phyloP scores from a whole-genome alignment of 2,888 invertebrate genomes.

The Drosophila paracracens region DNA sequence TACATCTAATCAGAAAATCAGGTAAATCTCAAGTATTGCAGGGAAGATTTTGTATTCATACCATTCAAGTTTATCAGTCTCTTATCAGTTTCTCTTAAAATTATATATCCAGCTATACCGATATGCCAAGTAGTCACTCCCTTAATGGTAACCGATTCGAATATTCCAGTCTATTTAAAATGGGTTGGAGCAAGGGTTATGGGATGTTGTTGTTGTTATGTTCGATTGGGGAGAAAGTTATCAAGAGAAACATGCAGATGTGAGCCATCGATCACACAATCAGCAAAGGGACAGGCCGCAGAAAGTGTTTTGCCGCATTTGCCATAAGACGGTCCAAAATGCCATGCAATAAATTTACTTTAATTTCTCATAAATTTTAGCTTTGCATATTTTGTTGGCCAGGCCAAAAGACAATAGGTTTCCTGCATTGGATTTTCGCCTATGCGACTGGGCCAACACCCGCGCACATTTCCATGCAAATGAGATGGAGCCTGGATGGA shows the following conservation, averaged over 20 bases:
- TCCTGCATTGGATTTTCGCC: conserved; percentile 42
- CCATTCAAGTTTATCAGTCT: neutral
- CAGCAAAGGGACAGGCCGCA: conserved; percentile 46
- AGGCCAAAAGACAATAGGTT: conserved; percentile 70
- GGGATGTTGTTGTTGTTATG: conserved; percentile 19
- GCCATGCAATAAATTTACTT: conserved; percentile 82
- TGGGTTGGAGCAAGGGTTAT: conserved; percentile 24
- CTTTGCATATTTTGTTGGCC: conserved; percentile 79
- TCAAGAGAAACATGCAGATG: conserved; percentile 45
- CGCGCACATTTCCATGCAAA: conserved; percentile 80
- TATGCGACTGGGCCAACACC: conserved; percentile 71
- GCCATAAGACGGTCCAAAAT: conserved; percentile 55
- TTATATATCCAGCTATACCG: neutral
- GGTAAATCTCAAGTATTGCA: neutral
- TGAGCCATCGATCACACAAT: conserved; percentile 72
- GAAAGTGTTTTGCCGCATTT: conserved; percentile 60
- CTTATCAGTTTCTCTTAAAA: neutral
- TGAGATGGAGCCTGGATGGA: conserved; percentile 56
- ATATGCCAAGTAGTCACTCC: neutral
- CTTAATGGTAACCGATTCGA: neutral
- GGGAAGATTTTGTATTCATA: neutral
- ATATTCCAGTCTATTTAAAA: conserved; percentile 4
- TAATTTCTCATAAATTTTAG: conserved; percentile 83
- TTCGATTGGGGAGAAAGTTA: conserved; percentile 62
- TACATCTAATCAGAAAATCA: neutral